Evolutionary conservation across 2,888 invertebrate species (phyloP).

Genomic region (Eupelmus urozonus): DNA sequence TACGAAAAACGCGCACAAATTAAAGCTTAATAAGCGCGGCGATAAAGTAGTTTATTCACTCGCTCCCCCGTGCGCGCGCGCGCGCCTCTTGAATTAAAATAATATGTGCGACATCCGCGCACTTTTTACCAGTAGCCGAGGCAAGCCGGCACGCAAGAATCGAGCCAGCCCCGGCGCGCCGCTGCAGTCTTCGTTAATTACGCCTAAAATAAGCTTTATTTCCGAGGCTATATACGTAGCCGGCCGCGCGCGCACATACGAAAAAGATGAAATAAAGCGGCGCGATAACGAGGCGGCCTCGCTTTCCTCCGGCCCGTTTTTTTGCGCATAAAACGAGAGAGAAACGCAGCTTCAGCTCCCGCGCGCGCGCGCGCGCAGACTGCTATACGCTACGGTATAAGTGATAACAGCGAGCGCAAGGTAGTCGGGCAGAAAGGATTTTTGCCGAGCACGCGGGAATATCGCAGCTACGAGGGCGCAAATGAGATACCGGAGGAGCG

Average conservation of each 20-base stretch:
- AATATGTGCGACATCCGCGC: no score
- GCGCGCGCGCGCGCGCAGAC: constrained; percentile 28
- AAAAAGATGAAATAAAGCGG: constrained; percentile 5
- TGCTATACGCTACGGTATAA: constrained; percentile 3
- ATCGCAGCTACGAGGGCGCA: no score
- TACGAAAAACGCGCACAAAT: no score
- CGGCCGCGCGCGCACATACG: no score
- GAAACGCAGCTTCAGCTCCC: constrained; percentile 55
- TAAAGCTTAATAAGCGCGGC: no score
- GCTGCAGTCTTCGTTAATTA: background rate
- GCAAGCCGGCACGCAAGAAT: no score
- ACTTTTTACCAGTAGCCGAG: no score
- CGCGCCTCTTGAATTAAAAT: no score
- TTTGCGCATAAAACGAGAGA: constrained; percentile 47
- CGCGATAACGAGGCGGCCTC: constrained; percentile 32
- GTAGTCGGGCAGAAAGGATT: constrained; percentile 49
- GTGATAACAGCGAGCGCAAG: constrained; percentile 37
- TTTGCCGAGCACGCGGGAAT: constrained; percentile 42
- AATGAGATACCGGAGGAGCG: constrained; percentile 37
- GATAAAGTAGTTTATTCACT: no score
- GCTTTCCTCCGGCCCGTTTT: constrained; percentile 33
- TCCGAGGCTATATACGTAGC: no score
- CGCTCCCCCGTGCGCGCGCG: no score
- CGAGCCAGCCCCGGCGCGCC: no score
- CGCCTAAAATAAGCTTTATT: background rate